These are phyloP conservation scores for Hemicordylus capensis DNA, from an alignment of 2,113 vertebrate genomes.

Conservation along the genomic window DNA sequence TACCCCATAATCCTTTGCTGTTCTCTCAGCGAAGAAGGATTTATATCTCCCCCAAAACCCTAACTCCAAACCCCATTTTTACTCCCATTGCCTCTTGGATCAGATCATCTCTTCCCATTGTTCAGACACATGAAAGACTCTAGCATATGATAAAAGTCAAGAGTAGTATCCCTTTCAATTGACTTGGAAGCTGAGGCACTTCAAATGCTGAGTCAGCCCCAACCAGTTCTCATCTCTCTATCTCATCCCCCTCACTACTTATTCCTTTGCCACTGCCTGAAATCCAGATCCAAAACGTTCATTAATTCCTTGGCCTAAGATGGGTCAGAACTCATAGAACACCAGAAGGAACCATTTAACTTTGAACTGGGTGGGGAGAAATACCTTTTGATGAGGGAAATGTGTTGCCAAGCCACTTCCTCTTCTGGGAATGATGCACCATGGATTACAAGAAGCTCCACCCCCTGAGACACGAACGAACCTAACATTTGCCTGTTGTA, in stretches of 20 bases:
- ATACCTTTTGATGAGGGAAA: background rate
- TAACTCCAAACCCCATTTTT: background rate
- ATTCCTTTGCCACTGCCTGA: no score
- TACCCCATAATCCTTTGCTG: background rate
- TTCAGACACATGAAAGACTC: background rate
- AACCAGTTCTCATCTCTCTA: conserved; percentile 17
- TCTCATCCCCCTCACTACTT: background rate
- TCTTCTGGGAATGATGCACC: background rate
- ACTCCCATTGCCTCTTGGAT: no score
- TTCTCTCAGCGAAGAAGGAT: background rate
- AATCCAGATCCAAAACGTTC: no score
- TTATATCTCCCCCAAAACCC: background rate
- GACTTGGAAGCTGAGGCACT: background rate
- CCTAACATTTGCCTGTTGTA: background rate
- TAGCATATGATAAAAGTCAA: background rate
- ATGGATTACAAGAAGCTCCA: background rate
- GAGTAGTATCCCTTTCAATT: background rate
- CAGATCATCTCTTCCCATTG: background rate
- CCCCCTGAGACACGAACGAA: background rate
- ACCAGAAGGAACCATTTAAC: background rate
- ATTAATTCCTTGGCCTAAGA: background rate
- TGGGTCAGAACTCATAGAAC: background rate
- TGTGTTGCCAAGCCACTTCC: background rate
- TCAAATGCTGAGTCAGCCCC: background rate
- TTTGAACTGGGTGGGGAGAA: background rate